These are phyloP conservation scores for Acanthurus tractus DNA, from an alignment of 2,797 vertebrate species.

Conservation along the genomic window DNA sequence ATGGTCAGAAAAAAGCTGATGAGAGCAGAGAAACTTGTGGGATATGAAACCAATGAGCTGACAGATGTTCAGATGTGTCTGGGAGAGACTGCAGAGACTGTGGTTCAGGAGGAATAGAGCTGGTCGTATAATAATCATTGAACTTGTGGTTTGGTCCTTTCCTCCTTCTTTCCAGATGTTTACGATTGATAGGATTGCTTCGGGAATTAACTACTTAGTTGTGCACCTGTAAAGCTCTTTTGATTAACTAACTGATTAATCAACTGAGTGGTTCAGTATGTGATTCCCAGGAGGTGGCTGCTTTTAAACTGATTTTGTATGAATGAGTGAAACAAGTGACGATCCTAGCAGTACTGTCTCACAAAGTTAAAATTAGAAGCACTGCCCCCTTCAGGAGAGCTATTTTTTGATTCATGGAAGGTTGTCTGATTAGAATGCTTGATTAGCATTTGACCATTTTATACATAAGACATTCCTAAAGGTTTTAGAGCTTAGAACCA, in stretches of 20 bases:
- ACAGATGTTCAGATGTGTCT: no score
- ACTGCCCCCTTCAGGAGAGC: not conserved
- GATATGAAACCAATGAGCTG: no score
- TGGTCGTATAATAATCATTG: no score
- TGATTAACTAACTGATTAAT: not conserved
- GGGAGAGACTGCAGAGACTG: no score
- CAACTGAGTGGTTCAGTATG: no score
- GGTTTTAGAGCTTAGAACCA: fast-evolving
- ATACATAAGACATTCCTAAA: not conserved
- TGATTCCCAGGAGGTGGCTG: not conserved
- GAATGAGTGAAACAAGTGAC: not conserved
- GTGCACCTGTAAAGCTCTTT: not conserved
- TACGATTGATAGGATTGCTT: no score
- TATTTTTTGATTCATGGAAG: not conserved
- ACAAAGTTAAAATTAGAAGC: not conserved
- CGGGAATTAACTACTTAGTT: not conserved
- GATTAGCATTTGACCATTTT: not conserved
- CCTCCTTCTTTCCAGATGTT: no score
- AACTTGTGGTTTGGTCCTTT: no score
- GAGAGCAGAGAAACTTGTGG: no score
- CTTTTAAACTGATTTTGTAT: not conserved
- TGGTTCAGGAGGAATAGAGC: no score
- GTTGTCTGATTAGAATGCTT: no score
- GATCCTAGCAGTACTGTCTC: not conserved
- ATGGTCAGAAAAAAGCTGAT: no score